phyloP scores from a whole-genome alignment of 1,140 invertebrate genomes.

The Aleiodes sp. region DNA sequence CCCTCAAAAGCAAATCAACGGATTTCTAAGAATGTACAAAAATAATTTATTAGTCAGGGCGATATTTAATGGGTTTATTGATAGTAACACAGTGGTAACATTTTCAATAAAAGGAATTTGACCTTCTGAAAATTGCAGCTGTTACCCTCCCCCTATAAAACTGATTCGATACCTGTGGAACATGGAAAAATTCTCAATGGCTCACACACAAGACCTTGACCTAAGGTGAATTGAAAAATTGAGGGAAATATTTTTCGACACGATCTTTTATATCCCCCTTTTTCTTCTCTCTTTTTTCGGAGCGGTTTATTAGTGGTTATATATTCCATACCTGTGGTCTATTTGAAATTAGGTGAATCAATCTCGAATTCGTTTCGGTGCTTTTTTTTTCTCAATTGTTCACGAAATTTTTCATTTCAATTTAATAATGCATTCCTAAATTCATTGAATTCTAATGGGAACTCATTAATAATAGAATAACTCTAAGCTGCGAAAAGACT shows the following conservation, averaged over 20 bases:
- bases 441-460: no score
- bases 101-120: slow-evolving; percentile 10
- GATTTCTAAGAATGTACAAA: background rate
- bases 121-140: slow-evolving; percentile 18
- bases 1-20: background rate
- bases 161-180: slow-evolving; percentile 7
- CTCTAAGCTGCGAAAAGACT: background rate
- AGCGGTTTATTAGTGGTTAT: slow-evolving; percentile 3
- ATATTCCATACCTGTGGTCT: background rate
- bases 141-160: slow-evolving; percentile 3
- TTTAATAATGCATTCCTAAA: background rate
- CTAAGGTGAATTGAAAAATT: slow-evolving; percentile 9
- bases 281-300: background rate
- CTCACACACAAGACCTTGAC: background rate
- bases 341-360: background rate
- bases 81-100: background rate
- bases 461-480: background rate
- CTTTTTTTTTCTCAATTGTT: no score
- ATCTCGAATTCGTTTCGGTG: background rate
- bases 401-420: background rate
- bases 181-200: background rate
- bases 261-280: slow-evolving; percentile 1
- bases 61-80: slow-evolving; percentile 27
- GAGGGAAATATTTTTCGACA: background rate
- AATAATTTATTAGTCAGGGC: background rate